These are phyloP conservation scores for Pachypeltis micranthus DNA, from an alignment of 1,140 invertebrate genomes.

Conservation along the genomic window DNA sequence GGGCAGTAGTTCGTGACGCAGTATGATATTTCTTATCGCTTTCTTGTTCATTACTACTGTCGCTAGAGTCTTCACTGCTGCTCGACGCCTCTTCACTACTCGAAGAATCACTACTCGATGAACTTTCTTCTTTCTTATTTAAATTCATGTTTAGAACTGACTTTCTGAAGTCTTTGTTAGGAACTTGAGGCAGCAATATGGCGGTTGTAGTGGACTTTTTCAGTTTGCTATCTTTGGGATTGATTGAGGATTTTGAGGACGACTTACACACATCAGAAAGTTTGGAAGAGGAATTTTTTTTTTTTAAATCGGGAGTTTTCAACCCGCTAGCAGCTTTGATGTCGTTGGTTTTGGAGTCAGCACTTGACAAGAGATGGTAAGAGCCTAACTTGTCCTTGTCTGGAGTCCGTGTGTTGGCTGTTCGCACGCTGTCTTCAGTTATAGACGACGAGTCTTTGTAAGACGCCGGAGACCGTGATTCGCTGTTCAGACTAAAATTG, in stretches of 20 bases:
- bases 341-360: too few relatives aligned
- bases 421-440: too few relatives aligned
- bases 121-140: slow-evolving; percentile 2
- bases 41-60: slow-evolving; percentile 24
- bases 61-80: slow-evolving; percentile 19
- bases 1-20: slow-evolving; percentile 38
- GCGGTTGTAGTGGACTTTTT: slow-evolving; percentile 11
- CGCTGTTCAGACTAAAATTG: neutral
- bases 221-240: too few relatives aligned
- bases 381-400: too few relatives aligned
- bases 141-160: slow-evolving; percentile 56
- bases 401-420: too few relatives aligned
- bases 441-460: neutral
- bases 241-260: too few relatives aligned
- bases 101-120: slow-evolving; percentile 25
- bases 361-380: too few relatives aligned
- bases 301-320: too few relatives aligned
- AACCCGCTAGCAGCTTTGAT: too few relatives aligned
- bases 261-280: too few relatives aligned
- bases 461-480: neutral
- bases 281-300: too few relatives aligned
- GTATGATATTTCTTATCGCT: slow-evolving; percentile 31
- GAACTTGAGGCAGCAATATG: slow-evolving; percentile 43
- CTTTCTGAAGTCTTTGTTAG: slow-evolving; percentile 66
- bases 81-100: slow-evolving; percentile 31